Conservation (phyloP, 2,113 vertebrate species). For the Tenrec ecaudatus region DNA sequence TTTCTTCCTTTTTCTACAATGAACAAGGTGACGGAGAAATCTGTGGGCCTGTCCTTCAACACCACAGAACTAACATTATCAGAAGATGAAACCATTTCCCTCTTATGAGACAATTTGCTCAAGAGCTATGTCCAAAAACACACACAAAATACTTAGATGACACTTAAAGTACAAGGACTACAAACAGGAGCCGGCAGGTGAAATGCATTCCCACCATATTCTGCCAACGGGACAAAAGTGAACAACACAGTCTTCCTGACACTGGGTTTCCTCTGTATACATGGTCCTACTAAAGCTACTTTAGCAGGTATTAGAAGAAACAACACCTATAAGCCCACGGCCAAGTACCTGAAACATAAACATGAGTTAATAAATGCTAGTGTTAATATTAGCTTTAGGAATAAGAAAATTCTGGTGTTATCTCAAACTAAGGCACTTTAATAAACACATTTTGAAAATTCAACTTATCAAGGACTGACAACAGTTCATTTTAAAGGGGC, state of each 20-base stretch:
- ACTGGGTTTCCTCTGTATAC: background rate
- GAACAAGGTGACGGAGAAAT: background rate
- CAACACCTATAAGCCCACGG: background rate
- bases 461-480: no score
- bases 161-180: rapidly evolving
- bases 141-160: rapidly evolving
- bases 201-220: background rate
- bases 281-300: no score
- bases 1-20: slow-evolving; percentile 96
- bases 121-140: background rate
- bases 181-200: rapidly evolving
- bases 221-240: background rate
- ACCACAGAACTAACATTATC: background rate
- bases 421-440: no score
- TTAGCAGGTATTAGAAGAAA: no score
- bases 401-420: no score
- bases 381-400: background rate
- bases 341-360: background rate
- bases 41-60: background rate
- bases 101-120: background rate
- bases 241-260: background rate
- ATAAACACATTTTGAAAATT: no score
- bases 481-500: no score
- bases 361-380: background rate
- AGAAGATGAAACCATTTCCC: background rate